Evolutionary conservation across 2,888 invertebrate genomes (phyloP).

Genomic region (Melanostoma mellinum): DNA sequence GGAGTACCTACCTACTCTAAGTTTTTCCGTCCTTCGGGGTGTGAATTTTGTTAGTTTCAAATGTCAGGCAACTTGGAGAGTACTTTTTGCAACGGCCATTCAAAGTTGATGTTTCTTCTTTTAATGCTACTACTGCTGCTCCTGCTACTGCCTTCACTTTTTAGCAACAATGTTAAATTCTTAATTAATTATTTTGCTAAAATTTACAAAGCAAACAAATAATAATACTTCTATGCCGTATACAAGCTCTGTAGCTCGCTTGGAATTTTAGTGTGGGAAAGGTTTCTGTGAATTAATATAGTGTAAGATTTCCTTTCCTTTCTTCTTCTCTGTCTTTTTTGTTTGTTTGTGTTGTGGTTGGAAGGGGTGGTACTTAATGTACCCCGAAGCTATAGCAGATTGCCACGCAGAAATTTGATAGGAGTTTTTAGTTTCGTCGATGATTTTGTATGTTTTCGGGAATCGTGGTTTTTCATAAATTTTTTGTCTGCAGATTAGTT

Average conservation of each 20-base stretch:
- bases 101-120: constrained; percentile 25
- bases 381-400: constrained; percentile 1
- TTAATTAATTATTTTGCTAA: constrained; percentile 68
- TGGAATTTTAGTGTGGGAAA: neutral
- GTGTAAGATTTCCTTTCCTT: too few species aligned
- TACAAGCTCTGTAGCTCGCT: neutral
- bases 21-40: constrained; percentile 62
- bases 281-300: neutral
- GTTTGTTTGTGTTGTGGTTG: too few species aligned
- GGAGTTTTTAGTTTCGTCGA: constrained; percentile 41
- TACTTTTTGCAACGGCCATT: constrained; percentile 45
- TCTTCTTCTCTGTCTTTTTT: too few species aligned
- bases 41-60: constrained; percentile 67
- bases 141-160: constrained; percentile 15
- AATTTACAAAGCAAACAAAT: constrained; percentile 62
- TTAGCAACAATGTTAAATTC: constrained; percentile 65
- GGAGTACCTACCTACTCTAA: constrained; percentile 3
- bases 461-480: constrained; percentile 41
- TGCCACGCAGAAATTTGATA: constrained; percentile 45
- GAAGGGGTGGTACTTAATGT: too few species aligned
- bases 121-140: neutral
- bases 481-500: constrained; percentile 48
- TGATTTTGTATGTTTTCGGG: constrained; percentile 35
- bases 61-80: constrained; percentile 55
- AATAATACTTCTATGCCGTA: constrained; percentile 39